Conservation (phyloP, 2,888 invertebrate genomes). For the Melanostoma scalare region DNA sequence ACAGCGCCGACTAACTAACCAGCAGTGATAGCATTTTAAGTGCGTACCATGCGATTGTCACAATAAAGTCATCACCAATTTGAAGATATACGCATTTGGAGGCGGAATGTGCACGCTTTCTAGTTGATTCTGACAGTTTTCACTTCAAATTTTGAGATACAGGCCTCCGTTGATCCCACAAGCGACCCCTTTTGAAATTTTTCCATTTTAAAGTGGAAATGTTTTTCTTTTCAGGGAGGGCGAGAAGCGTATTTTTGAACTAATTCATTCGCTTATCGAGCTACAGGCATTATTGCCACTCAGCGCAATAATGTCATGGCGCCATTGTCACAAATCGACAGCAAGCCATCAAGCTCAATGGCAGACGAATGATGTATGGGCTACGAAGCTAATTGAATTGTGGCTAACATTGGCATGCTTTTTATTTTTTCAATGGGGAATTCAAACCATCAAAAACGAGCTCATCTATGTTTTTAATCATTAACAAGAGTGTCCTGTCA, state of each 20-base stretch:
- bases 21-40: slow-evolving; percentile 53
- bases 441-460: slow-evolving; percentile 21
- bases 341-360: slow-evolving; percentile 55
- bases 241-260: slow-evolving; percentile 53
- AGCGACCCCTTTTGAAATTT: slow-evolving; percentile 44
- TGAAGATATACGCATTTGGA: slow-evolving; percentile 10
- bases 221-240: not conserved
- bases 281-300: slow-evolving; percentile 59
- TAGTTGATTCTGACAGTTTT: slow-evolving; percentile 39
- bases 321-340: slow-evolving; percentile 66
- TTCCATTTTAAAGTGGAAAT: slow-evolving; percentile 16
- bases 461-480: slow-evolving; percentile 43
- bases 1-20: slow-evolving; percentile 45
- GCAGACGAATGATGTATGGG: slow-evolving; percentile 38
- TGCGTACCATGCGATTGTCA: slow-evolving; percentile 57
- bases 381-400: slow-evolving; percentile 65
- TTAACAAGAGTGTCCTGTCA: slow-evolving; percentile 41
- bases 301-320: slow-evolving; percentile 59
- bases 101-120: slow-evolving; percentile 24
- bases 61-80: slow-evolving; percentile 25
- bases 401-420: slow-evolving; percentile 31
- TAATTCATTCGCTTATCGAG: slow-evolving; percentile 47
- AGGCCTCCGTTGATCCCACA: slow-evolving; percentile 23
- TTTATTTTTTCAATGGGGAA: slow-evolving; percentile 1
- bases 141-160: slow-evolving; percentile 35